A percentile compares a stretch with the other conserved stretches of the same genome.
phyloP scores from a whole-genome alignment of 2,888 invertebrate genomes.

The Homarus gammarus region DNA sequence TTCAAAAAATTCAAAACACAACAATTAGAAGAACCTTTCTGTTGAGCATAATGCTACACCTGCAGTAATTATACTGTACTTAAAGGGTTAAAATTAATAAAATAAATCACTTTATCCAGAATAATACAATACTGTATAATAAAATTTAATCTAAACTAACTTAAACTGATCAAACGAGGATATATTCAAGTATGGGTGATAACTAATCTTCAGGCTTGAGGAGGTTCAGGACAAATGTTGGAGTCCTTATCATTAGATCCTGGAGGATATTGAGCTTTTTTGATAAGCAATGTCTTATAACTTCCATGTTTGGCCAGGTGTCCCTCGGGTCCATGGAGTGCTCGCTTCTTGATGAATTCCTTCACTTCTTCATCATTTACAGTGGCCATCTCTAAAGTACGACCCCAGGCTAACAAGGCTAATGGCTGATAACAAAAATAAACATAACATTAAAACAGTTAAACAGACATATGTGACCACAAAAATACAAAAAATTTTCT shows the following conservation, averaged over 20 bases:
- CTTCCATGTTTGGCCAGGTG: constrained; percentile 81
- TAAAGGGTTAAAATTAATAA: too few species aligned
- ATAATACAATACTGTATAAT: too few species aligned
- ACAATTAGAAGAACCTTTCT: too few species aligned
- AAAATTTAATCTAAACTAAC: too few species aligned
- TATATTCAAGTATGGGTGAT: not conserved
- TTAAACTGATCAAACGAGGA: too few species aligned
- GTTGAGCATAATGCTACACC: too few species aligned
- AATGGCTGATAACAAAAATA: constrained; percentile 67
- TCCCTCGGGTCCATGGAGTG: constrained; percentile 83
- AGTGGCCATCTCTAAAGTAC: constrained; percentile 85
- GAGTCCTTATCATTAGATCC: constrained; percentile 48
- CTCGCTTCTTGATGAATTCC: constrained; percentile 84
- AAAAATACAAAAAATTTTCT: too few species aligned
- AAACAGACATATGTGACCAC: too few species aligned
- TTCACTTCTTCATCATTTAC: constrained; percentile 82
- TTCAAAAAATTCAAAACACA: too few species aligned
- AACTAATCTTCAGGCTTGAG: not conserved
- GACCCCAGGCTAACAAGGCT: constrained; percentile 87
- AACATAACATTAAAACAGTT: not conserved
- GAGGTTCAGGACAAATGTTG: constrained; percentile 40
- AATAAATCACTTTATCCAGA: too few species aligned
- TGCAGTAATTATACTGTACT: too few species aligned
- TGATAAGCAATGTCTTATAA: constrained; percentile 81
- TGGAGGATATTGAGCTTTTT: constrained; percentile 78